Evolutionary conservation across 2,113 vertebrate species (phyloP).

Genomic region (Epinephelus lanceolatus): DNA sequence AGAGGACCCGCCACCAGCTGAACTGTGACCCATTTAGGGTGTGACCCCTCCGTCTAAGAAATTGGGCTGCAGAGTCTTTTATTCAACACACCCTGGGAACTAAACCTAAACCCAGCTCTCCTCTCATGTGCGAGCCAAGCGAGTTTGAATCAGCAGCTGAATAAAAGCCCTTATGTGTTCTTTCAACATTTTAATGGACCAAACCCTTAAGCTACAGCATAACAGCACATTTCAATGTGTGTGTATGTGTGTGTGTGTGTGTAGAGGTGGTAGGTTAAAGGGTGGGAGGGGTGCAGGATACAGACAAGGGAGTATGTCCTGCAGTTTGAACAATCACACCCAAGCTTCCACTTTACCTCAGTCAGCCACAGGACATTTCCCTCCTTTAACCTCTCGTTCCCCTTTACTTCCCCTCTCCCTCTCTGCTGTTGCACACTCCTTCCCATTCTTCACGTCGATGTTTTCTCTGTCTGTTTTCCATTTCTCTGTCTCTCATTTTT

Average conservation of each 20-base stretch:
- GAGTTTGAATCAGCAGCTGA: constrained; percentile 58
- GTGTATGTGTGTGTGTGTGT: constrained; percentile 23
- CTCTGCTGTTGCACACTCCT: background rate
- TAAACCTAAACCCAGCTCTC: constrained; percentile 52
- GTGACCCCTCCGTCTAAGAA: constrained; percentile 69
- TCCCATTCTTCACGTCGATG: background rate
- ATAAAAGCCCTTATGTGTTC: constrained; percentile 58
- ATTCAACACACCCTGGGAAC: constrained; percentile 76
- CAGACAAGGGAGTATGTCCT: constrained; percentile 40
- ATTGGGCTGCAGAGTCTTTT: constrained; percentile 58
- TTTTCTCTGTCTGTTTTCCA: background rate
- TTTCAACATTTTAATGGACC: constrained; percentile 58
- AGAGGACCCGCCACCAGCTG: constrained; percentile 54
- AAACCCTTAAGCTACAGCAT: constrained; percentile 37
- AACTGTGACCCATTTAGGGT: constrained; percentile 79
- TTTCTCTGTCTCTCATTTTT: background rate
- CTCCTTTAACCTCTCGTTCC: constrained; percentile 30
- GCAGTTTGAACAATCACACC: constrained; percentile 63
- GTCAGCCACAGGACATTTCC: constrained; percentile 42
- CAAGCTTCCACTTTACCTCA: constrained; percentile 57
- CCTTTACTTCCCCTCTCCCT: constrained; percentile 18
- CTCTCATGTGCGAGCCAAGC: constrained; percentile 40
- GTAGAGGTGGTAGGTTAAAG: constrained; percentile 20
- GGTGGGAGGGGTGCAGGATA: constrained; percentile 53
- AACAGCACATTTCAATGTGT: constrained; percentile 4